Base-by-base conservation (phyloP, 2,797 vertebrate species). In the Amblyopsis hoosieri region DNA sequence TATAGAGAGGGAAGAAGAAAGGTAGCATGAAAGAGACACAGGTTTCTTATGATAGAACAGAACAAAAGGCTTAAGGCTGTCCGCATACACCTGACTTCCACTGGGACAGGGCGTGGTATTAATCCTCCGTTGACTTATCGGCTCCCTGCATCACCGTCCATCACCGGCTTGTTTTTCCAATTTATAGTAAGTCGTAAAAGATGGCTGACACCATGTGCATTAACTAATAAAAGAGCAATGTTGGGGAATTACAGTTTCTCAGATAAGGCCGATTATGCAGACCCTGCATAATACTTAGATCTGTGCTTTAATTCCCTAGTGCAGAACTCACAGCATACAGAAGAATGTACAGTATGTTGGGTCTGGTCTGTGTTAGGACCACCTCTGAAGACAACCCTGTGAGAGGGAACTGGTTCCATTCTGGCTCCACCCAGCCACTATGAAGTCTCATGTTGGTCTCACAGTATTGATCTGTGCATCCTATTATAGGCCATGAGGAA, bases 391-490 rank as follows among this genome's bases (percentile, higher is more conserved):
- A 62, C 45, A 33, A 13, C 12, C 67, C 57, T 58, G 14, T 54
- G 74, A 79, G 69, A 66, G 66, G 64, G 60, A 45, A n/a, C 15
- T 58, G n/a, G 54, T 23, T 23, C 23, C 3, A 54, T 60, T 12
- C 66, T 13, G 47, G 49, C 42, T 74, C 45, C 52, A 65, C 15
- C 58, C 52, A 1, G 0, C 48, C 46, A 52, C 55, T 23, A 37
- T 67, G 59, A 51, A 79, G 72, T 78, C 51, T 75, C 59, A 71
- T 71, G 66, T 76, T 79, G 62, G 74, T 61, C 57, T 68, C 80
- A 42, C 61, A 51, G 13, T 80, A 85, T 80, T 76, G 85, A 89
- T 88, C 73, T 4, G 59, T 57, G 48, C 57, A 62, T 85, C 67
- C 66, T 71, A 51, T 65, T 78, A 76, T 23, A 49, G 69, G 64